A percentile compares a stretch with the other conserved stretches of the same genome.
These are phyloP conservation scores for Napeogenes inachia DNA, from an alignment of 2,888 invertebrate species.

Conservation along the genomic window DNA sequence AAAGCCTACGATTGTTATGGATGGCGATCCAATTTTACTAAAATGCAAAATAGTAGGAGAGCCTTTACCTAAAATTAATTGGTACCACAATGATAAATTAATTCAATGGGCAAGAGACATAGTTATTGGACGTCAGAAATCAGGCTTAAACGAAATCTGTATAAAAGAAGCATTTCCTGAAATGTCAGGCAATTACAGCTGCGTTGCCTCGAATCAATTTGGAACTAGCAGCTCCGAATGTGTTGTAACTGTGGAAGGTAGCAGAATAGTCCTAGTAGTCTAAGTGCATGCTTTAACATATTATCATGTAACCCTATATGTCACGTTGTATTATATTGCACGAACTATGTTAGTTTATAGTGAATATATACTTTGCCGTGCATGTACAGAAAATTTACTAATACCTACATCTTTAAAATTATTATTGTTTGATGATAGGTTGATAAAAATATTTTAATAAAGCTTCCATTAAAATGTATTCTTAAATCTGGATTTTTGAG, in stretches of 20 bases:
- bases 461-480: conserved; percentile 11
- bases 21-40: conserved; percentile 89
- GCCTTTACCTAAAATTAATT: conserved; percentile 87
- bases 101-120: conserved; percentile 88
- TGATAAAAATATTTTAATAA: conserved; percentile 24
- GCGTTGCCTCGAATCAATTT: conserved; percentile 87
- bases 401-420: conserved; percentile 9
- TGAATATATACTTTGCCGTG: conserved; percentile 49
- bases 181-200: conserved; percentile 91
- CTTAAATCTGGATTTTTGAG: too few relatives aligned
- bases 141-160: conserved; percentile 87
- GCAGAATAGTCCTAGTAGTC: conserved; percentile 41
- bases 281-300: conserved; percentile 24
- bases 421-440: conserved; percentile 8
- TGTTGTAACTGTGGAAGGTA: conserved; percentile 89
- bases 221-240: conserved; percentile 89
- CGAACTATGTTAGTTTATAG: conserved; percentile 19
- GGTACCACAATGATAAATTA: conserved; percentile 85
- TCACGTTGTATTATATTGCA: conserved; percentile 8
- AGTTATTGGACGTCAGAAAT: conserved; percentile 83
- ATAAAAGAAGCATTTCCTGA: conserved; percentile 94
- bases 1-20: conserved; percentile 87
- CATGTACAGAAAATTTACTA: conserved; percentile 52
- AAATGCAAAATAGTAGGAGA: conserved; percentile 85
- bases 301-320: background rate